Percentiles rank a stretch among this genome's conserved stretches.
Conservation (phyloP, 2,888 invertebrate species). For the Macaria liturata region DNA sequence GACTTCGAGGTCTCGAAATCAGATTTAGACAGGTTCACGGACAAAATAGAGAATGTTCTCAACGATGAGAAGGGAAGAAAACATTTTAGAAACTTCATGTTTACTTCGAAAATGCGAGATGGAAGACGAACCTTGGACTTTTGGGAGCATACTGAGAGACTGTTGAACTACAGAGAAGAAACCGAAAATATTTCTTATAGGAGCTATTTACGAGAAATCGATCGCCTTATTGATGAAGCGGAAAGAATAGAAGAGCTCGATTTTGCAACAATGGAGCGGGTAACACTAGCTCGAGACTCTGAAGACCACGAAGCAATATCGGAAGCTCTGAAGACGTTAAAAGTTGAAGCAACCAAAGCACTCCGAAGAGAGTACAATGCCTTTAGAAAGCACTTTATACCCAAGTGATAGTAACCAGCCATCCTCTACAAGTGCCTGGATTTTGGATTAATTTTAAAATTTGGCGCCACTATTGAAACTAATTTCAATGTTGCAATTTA, state of each 20-base stretch:
- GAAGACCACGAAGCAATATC: conserved; percentile 62
- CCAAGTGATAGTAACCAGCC: conserved; percentile 19
- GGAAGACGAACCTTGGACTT: conserved; percentile 67
- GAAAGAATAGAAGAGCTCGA: conserved; percentile 73
- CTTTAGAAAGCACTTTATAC: conserved; percentile 64
- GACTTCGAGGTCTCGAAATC: conserved; percentile 69
- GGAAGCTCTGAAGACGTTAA: conserved; percentile 61
- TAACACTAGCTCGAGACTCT: conserved; percentile 59
- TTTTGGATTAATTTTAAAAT: conserved; percentile 46
- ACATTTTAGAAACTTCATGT: conserved; percentile 75
- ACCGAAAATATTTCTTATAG: conserved; percentile 58
- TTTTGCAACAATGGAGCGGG: conserved; percentile 68
- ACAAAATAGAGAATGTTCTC: conserved; percentile 78
- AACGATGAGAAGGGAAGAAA: conserved; percentile 73
- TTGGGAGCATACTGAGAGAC: conserved; percentile 69
- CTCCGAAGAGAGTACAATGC: conserved; percentile 66
- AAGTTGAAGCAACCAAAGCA: conserved; percentile 68
- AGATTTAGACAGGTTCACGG: conserved; percentile 77
- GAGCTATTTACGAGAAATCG: conserved; percentile 58
- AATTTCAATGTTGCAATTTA: conserved; percentile 15
- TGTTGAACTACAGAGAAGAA: conserved; percentile 59
- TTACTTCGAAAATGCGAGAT: conserved; percentile 64
- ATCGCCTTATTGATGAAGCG: conserved; percentile 64
- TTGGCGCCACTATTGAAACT: conserved; percentile 47
- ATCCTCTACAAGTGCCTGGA: conserved; percentile 44